These are phyloP conservation scores for Todus mexicanus DNA, from an alignment of 2,797 vertebrate genomes.

Conservation along the genomic window DNA sequence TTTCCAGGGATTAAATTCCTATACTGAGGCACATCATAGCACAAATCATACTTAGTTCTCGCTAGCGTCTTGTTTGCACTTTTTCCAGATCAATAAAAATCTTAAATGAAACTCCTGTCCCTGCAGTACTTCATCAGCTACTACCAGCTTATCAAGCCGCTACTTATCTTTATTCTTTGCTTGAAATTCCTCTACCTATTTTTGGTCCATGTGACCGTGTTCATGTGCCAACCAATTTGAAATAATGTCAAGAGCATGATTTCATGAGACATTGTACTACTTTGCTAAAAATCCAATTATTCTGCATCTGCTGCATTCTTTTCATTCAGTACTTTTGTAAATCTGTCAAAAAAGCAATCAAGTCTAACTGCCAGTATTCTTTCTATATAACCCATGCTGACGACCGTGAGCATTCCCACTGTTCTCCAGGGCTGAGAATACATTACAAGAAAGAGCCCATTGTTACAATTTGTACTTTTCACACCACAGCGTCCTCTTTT, in stretches of 20 bases:
- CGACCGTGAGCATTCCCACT: background rate
- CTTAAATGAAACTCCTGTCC: background rate
- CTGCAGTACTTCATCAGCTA: background rate
- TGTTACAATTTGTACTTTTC: background rate
- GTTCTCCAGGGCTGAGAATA: background rate
- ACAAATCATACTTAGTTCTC: background rate
- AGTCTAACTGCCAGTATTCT: slow-evolving; percentile 51
- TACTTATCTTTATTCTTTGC: slow-evolving; percentile 24
- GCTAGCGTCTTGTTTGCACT: background rate
- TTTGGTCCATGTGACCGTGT: background rate
- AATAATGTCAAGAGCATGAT: slow-evolving; percentile 66
- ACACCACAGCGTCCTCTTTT: background rate
- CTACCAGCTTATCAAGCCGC: background rate
- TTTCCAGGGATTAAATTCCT: background rate
- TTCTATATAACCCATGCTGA: background rate
- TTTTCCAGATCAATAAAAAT: slow-evolving; percentile 1
- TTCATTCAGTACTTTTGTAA: slow-evolving; percentile 43
- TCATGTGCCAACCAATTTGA: slow-evolving; percentile 52
- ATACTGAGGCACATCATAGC: background rate
- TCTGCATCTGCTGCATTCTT: slow-evolving; percentile 55
- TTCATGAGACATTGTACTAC: slow-evolving; percentile 61
- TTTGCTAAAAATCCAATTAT: slow-evolving; percentile 60
- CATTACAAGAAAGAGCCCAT: background rate
- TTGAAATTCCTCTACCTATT: slow-evolving; percentile 58
- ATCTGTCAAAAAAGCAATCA: slow-evolving; percentile 58